Percentiles rank a stretch among this genome's conserved stretches.
phyloP scores from a whole-genome alignment of 2,888 invertebrate species.

The Andrena fulva region DNA sequence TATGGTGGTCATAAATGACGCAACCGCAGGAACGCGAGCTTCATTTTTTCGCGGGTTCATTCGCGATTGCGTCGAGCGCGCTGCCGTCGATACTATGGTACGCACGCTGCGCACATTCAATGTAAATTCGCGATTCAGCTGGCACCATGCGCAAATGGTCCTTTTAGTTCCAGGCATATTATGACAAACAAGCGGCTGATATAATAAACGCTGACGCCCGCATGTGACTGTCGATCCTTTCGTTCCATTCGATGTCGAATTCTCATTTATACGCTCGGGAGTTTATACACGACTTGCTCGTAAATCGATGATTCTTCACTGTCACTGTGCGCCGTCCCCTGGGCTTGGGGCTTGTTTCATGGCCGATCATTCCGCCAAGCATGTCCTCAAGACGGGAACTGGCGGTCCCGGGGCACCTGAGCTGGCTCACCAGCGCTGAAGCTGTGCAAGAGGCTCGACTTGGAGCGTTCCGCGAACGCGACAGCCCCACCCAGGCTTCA shows the following conservation, averaged over 20 bases:
- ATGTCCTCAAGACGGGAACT: no score
- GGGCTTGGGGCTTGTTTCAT: no score
- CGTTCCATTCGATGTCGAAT: neutral
- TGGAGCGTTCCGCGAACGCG: no score
- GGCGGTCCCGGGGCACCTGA: no score
- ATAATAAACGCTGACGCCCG: constrained; percentile 19
- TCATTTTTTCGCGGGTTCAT: constrained; percentile 30
- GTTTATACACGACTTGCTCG: neutral
- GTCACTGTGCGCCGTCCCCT: neutral
- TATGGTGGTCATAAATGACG: constrained; percentile 17
- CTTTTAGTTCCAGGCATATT: neutral
- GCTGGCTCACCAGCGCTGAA: no score
- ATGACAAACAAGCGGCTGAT: constrained; percentile 45
- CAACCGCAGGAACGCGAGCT: constrained; percentile 8
- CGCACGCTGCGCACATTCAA: constrained; percentile 28
- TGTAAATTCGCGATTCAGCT: constrained; percentile 35
- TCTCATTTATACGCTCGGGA: neutral
- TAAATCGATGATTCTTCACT: neutral
- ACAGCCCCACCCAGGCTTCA: no score
- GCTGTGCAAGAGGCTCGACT: no score
- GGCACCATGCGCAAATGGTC: constrained; percentile 13
- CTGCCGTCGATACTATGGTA: constrained; percentile 18
- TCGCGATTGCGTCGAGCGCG: constrained; percentile 14
- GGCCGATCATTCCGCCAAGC: no score
- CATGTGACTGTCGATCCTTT: neutral